A percentile compares a stretch with the other conserved stretches of the same genome.
These are phyloP conservation scores for Hydractinia echinata DNA, from an alignment of 30 jellyfish, hydroid and myxozoan species.

Conservation along the genomic window DNA sequence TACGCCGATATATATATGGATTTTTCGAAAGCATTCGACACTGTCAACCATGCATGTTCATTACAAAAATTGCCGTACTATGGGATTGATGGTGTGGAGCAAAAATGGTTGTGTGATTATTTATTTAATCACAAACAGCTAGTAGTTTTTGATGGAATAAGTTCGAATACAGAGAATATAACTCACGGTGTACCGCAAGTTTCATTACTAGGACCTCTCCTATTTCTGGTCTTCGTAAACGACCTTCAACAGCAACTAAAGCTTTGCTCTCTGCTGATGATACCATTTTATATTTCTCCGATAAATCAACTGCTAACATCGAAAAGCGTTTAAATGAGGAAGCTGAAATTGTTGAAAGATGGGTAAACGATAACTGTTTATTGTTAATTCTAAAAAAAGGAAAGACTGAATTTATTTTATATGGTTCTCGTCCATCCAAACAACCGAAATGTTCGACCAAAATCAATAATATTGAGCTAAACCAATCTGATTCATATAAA, in stretches of 20 bases:
- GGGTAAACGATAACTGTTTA: conserved; percentile 1
- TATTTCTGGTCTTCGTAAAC: too few species aligned
- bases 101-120: background rate
- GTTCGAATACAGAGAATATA: conserved; percentile 6
- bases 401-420: background rate
- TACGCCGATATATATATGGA: conserved; percentile 3
- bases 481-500: conserved; percentile 36
- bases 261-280: background rate
- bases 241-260: background rate
- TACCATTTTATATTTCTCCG: background rate
- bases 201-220: background rate
- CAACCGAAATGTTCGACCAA: conserved; percentile 33
- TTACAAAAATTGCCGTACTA: conserved; percentile 35
- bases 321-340: background rate
- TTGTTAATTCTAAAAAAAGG: conserved; percentile 26
- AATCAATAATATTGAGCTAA: conserved; percentile 17
- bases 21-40: conserved; percentile 30
- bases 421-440: conserved; percentile 31
- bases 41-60: conserved; percentile 34
- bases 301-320: background rate
- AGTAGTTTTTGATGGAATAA: conserved; percentile 23
- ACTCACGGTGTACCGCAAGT: conserved; percentile 37
- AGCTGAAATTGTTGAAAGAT: background rate
- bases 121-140: conserved; percentile 31
- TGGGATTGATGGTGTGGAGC: conserved; percentile 34